Base-by-base conservation (phyloP, 2,113 vertebrate species). In the Nothoprocta pentlandii region DNA sequence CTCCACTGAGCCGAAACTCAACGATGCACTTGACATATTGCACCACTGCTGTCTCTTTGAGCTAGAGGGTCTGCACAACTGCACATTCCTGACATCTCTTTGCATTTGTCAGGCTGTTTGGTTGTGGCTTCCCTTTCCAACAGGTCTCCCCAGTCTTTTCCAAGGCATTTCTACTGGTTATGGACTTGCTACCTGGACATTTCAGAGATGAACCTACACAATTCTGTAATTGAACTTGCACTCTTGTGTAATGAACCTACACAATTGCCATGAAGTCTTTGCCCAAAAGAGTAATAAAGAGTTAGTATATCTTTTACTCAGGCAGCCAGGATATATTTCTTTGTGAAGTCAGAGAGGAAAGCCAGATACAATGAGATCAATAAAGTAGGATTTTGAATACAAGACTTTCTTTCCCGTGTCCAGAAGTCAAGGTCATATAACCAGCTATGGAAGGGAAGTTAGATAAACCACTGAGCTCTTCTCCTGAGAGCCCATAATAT, bases 1-100 rank as follows among this genome's bases (percentile, higher is more conserved):
- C 70, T 91, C 89, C 73, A 76, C 63, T 94, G 93, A 95, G 88
- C 85, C 0, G 73, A 86, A 96, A 62, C 69, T 80, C 91, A 39
- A 61, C 0, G 3, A 85, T 28, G 56, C 3, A 0, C 74, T 85
- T 67, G 64, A 88, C 92, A 91, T 86, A 89, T 78, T 89, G 75
- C 23, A 49, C 42, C 23, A 63, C 80, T 0, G 0, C 70, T 56
- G 58, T 6, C 28, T 68, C 82, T 87, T 41, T 28, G 90, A 71
- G 95, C 92, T 61, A 78, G 77, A 92, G 93, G 91, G 85, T 79
- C 75, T 49, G 8, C 10, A 34, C 39, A 63, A 26, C 39, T 71
- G 84, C 49, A 14, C 88, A 75, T 78, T 81, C 2, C n/a, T 84
- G 92, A 76, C 59, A 68, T 49, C 64, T 68, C 34, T 70, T 76